Conservation (phyloP, 2,888 invertebrate species). For the Zaprionus bogoriensis region DNA sequence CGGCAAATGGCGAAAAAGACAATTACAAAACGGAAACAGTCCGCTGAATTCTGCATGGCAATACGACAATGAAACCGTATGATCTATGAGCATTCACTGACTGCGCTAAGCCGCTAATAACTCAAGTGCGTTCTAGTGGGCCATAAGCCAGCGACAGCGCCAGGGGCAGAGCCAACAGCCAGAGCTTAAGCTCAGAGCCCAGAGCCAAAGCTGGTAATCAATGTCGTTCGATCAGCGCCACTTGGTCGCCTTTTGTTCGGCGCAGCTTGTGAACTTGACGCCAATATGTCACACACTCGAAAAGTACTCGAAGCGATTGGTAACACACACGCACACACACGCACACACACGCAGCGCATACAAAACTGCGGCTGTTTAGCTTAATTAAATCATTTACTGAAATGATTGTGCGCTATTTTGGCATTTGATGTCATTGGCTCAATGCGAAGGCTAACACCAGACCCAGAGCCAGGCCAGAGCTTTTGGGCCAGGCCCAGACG, state of each 20-base stretch:
- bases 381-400: slow-evolving; percentile 78
- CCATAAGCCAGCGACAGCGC: slow-evolving; percentile 33
- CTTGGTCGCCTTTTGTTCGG: slow-evolving; percentile 69
- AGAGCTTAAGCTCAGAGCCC: slow-evolving; percentile 12
- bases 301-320: slow-evolving; percentile 58
- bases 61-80: slow-evolving; percentile 28
- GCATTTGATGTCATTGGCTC: slow-evolving; percentile 70
- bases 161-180: background rate
- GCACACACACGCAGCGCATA: slow-evolving; percentile 11
- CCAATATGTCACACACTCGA: slow-evolving; percentile 78
- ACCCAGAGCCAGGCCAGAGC: too few relatives aligned
- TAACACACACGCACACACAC: slow-evolving; percentile 24
- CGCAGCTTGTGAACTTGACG: slow-evolving; percentile 70
- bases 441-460: slow-evolving; percentile 63
- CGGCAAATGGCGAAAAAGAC: slow-evolving; percentile 38
- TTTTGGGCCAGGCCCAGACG: too few relatives aligned
- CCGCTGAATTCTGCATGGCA: slow-evolving; percentile 40
- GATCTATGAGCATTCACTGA: slow-evolving; percentile 34
- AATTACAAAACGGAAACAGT: slow-evolving; percentile 66
- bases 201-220: slow-evolving; percentile 54
- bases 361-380: slow-evolving; percentile 63
- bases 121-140: slow-evolving; percentile 57
- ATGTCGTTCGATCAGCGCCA: slow-evolving; percentile 75
- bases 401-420: slow-evolving; percentile 77
- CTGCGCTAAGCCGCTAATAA: slow-evolving; percentile 60